Conservation (phyloP, 2,113 vertebrate species). For the Meriones unguiculatus region DNA sequence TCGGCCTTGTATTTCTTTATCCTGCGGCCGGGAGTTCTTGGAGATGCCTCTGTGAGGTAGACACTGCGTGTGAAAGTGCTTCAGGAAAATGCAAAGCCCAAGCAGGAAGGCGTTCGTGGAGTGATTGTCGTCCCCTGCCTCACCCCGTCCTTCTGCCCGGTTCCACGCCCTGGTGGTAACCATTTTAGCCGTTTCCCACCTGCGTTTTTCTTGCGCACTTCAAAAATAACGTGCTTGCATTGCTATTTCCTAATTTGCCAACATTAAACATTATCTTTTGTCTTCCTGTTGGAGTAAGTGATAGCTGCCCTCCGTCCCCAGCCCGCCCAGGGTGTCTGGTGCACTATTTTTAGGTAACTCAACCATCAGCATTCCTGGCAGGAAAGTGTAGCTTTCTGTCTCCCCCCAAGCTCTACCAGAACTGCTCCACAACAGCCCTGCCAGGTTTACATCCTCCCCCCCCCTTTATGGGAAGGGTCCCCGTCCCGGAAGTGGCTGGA, state of each 20-base stretch:
- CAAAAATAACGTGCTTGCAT: conserved; percentile 35
- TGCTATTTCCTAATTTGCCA: conserved; percentile 60
- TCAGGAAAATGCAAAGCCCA: conserved; percentile 12
- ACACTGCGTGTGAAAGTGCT: neutral
- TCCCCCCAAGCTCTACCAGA: conserved; percentile 22
- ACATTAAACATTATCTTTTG: conserved; percentile 40
- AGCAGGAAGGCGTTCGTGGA: conserved; percentile 12
- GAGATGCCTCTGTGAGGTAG: neutral
- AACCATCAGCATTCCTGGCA: conserved; percentile 52
- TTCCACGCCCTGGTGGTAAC: neutral
- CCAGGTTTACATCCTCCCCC: neutral
- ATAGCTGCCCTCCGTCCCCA: conserved; percentile 23
- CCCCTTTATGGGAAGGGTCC: neutral
- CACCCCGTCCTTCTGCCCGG: neutral
- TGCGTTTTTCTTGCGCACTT: conserved; percentile 14
- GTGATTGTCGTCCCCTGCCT: neutral
- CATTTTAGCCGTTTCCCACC: neutral
- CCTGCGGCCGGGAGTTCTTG: neutral
- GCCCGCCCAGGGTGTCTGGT: conserved; percentile 21
- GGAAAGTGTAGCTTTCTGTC: conserved; percentile 44
- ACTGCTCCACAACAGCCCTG: neutral
- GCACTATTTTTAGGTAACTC: conserved; percentile 63
- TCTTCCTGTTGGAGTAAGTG: conserved; percentile 63
- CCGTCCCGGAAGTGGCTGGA: no score
- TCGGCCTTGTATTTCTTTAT: neutral